Evolutionary conservation across 1,140 invertebrate species (phyloP).

Genomic region (Mercenaria mercenaria): DNA sequence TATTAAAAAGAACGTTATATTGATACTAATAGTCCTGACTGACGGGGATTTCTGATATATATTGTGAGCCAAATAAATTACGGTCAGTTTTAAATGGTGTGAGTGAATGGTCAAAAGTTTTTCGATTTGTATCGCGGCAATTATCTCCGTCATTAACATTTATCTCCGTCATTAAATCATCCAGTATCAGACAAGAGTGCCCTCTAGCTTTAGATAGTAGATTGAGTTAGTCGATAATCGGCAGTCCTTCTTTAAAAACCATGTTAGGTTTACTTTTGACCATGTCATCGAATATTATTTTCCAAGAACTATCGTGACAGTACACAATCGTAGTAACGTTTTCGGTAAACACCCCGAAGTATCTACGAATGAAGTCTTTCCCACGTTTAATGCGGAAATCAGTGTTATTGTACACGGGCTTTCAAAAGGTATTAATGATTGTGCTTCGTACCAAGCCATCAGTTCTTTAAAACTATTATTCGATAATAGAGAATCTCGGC

Average conservation of each 20-base stretch:
- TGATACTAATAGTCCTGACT: not conserved
- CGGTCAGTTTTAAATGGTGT: conserved; percentile 36
- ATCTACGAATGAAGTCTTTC: not conserved
- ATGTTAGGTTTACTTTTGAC: not conserved
- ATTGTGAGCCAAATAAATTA: conserved; percentile 38
- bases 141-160: not conserved
- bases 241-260: not conserved
- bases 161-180: not conserved
- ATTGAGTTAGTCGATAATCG: not conserved
- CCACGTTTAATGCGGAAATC: not conserved
- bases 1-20: not conserved
- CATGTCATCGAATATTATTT: conserved; percentile 2
- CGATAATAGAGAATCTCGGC: not conserved
- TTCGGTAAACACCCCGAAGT: not conserved
- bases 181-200: not conserved
- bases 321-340: not conserved
- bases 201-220: not conserved
- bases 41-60: conserved; percentile 17
- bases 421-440: not conserved
- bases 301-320: not conserved
- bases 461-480: not conserved
- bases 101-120: not conserved
- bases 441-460: not conserved
- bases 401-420: not conserved
- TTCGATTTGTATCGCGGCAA: too few species aligned